Base-by-base conservation (phyloP, 1,140 invertebrate species). In the Popillia japonica region DNA sequence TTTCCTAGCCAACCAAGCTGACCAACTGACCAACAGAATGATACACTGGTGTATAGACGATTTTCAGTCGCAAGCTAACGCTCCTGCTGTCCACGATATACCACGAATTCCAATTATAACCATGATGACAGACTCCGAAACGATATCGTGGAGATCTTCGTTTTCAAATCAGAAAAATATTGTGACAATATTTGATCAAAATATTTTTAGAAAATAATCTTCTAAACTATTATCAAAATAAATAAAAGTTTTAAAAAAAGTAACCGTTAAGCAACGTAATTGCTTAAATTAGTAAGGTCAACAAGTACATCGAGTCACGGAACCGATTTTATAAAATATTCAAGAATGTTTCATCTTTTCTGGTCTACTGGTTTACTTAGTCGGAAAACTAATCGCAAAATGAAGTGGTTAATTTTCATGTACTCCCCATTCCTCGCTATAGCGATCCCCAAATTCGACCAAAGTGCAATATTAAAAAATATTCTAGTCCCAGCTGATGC, bases 401-500 rank as follows among this genome's bases (percentile, higher is more conserved):
- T 74, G 72, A 74, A 74, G 34, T 74, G 72, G 72, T 74, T 74
- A 44, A 41, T 74, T 42, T 41, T 74, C 14, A 22, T 74, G 14
- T 74, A 34, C 34, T 8, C 41, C 10, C 72, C 72, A 14, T 20
- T 44, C 9, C 20, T 74, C 34, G 72, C 27, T 9, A 44, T 55
- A 23, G 75, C 40, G 3, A 90, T 93, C 83, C 94, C 94, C 78
- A 90, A 92, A 82, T 95, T 96, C 88, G 95, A 96, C 86, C 91
- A 93, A 40, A 92, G 93, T 80, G 94, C 94, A 61, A 90, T 93
- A 80, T 94, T 96, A 92, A 89, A 92, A 81, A 89, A 94, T 73
- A 92, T 96, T 59, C 89, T 96, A 42, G 90, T 96, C 48, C 95
- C 95, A 64, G 91, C 93, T 20, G 94, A 96, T 86, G 94, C 94